Percentiles rank a stretch among this genome's conserved stretches.
phyloP scores from a whole-genome alignment of 2,888 invertebrate genomes.

The Lydus trimaculatus region DNA sequence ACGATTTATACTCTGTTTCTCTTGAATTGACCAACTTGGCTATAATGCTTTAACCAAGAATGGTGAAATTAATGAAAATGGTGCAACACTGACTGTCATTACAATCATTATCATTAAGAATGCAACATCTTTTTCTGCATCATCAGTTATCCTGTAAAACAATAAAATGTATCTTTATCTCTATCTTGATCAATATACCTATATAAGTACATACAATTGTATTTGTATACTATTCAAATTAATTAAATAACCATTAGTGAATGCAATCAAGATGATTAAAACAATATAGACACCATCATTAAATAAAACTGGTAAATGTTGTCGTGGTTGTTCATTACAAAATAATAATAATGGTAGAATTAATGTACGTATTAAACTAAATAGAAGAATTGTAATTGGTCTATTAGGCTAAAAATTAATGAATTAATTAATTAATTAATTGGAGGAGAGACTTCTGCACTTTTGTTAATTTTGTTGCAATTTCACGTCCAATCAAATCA shows the following conservation, averaged over 20 bases:
- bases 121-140: slow-evolving; percentile 16
- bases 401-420: slow-evolving; percentile 68
- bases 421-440: slow-evolving; percentile 37
- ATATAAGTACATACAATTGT: slow-evolving; percentile 79
- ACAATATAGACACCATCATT: slow-evolving; percentile 78
- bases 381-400: slow-evolving; percentile 69
- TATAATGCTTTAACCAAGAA: slow-evolving; percentile 16
- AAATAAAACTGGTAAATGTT: slow-evolving; percentile 78
- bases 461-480: slow-evolving; percentile 39
- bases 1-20: too few relatives aligned
- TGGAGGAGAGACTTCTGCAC: slow-evolving; percentile 37
- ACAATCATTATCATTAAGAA: slow-evolving; percentile 20
- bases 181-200: neutral
- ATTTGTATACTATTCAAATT: slow-evolving; percentile 85
- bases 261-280: slow-evolving; percentile 78
- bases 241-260: slow-evolving; percentile 89
- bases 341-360: slow-evolving; percentile 85
- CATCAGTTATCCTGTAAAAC: slow-evolving; percentile 18
- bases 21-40: too few relatives aligned
- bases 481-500: slow-evolving; percentile 44
- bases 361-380: slow-evolving; percentile 70
- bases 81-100: slow-evolving; percentile 19
- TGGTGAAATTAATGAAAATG: slow-evolving; percentile 20
- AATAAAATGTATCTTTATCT: slow-evolving; percentile 7
- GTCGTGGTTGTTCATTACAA: slow-evolving; percentile 85